These are phyloP conservation scores for Myanophis thanlyinensis DNA, from an alignment of 2,113 vertebrate genomes.

Conservation along the genomic window DNA sequence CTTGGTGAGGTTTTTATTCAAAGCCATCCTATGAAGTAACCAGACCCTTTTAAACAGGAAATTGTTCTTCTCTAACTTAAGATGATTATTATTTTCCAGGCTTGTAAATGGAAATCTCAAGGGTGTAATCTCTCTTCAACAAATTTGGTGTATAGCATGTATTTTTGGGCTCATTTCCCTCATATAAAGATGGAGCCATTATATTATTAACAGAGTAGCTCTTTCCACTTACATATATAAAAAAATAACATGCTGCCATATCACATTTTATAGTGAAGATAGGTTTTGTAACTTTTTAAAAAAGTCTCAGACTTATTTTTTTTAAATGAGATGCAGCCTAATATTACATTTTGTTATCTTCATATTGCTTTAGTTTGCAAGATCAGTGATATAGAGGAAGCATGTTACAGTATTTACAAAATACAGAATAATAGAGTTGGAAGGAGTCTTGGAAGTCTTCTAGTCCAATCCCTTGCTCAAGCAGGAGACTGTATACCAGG, in stretches of 20 bases:
- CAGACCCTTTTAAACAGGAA: not conserved
- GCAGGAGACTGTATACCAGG: no score
- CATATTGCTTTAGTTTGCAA: constrained; percentile 23
- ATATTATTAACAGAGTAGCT: not conserved
- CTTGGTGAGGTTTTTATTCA: not conserved
- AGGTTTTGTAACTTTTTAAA: not conserved
- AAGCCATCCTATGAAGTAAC: not conserved
- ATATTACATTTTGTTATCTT: constrained; percentile 15
- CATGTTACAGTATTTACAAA: not conserved
- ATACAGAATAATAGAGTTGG: not conserved
- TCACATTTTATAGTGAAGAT: not conserved
- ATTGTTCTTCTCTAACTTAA: not conserved
- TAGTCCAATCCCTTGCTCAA: not conserved
- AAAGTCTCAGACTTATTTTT: not conserved
- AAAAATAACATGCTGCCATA: not conserved
- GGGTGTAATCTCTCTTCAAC: not conserved
- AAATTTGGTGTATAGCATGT: not conserved
- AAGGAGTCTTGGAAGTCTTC: not conserved
- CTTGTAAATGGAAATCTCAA: not conserved
- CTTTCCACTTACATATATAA: not conserved
- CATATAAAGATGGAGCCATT: not conserved
- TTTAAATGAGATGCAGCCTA: not conserved
- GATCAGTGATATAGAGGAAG: constrained; percentile 38
- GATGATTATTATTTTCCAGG: not conserved
- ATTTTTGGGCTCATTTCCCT: not conserved